phyloP scores from a whole-genome alignment of 2,797 vertebrate species.

The Arrhamphus sclerolepis region DNA sequence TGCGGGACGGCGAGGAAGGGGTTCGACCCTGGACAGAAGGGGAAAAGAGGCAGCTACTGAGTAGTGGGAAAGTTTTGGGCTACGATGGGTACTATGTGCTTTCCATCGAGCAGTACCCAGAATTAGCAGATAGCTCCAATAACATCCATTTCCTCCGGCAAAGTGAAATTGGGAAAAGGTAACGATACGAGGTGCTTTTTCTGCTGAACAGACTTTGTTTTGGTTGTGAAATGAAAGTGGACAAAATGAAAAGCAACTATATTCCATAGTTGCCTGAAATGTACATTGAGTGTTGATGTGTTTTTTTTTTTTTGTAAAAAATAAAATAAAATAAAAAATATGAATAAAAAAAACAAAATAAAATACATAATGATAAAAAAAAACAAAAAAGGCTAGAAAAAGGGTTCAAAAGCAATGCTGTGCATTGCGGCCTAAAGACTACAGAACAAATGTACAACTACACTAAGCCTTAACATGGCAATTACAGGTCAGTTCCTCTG shows the following conservation, averaged over 20 bases:
- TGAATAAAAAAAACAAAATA: conserved; percentile 13
- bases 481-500: conserved; percentile 88
- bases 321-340: conserved; percentile 19
- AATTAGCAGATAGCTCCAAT: conserved; percentile 96
- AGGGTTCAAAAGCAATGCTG: conserved; percentile 78
- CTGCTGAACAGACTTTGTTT: conserved; percentile 87
- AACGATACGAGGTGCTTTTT: conserved; percentile 86
- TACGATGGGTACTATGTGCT: conserved; percentile 99
- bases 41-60: conserved; percentile 96
- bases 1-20: conserved; percentile 94
- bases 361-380: conserved; percentile 15
- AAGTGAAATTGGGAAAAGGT: conserved; percentile 99
- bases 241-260: conserved; percentile 51
- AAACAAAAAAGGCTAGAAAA: conserved; percentile 8
- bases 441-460: conserved; percentile 79
- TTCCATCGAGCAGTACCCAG: conserved; percentile 98
- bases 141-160: conserved; percentile 99
- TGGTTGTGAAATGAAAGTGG: conserved; percentile 70
- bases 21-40: conserved; percentile 96
- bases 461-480: conserved; percentile 87
- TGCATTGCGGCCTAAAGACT: conserved; percentile 87
- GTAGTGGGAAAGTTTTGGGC: conserved; percentile 93
- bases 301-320: conserved; percentile 74
- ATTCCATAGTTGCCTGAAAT: conserved; percentile 54
- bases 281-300: conserved; percentile 66